Conservation (phyloP, 2,113 vertebrate species). For the Phrynosoma blainvillii region DNA sequence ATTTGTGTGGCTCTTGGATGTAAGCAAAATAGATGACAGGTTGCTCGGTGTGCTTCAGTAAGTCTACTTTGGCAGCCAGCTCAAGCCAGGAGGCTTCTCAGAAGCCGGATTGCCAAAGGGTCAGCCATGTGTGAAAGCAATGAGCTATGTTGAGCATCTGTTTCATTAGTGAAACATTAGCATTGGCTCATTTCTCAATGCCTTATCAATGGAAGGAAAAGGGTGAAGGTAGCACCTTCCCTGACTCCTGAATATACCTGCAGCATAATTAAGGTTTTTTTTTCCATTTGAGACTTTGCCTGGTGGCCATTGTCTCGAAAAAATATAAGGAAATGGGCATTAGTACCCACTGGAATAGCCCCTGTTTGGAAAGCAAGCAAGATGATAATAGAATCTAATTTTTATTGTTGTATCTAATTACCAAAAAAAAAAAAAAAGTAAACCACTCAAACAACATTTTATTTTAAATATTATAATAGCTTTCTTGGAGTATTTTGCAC, state of each 20-base stretch:
- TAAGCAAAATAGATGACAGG: conserved; percentile 39
- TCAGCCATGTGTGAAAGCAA: conserved; percentile 33
- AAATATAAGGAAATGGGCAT: conserved; percentile 44
- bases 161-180: conserved; percentile 65
- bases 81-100: neutral
- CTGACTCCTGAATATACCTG: conserved; percentile 40
- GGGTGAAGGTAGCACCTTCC: neutral
- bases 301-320: conserved; percentile 46
- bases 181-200: conserved; percentile 58
- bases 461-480: conserved; percentile 58
- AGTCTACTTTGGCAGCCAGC: conserved; percentile 1
- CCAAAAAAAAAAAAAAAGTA: conserved; percentile 47
- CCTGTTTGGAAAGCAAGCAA: conserved; percentile 41
- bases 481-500: conserved; percentile 57
- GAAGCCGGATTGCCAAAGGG: conserved; percentile 24
- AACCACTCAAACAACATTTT: conserved; percentile 47
- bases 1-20: conserved; percentile 28
- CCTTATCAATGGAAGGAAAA: conserved; percentile 27
- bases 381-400: conserved; percentile 52
- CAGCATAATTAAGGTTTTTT: conserved; percentile 41
- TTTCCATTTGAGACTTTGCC: conserved; percentile 28
- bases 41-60: conserved; percentile 36
- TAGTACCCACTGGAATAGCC: conserved; percentile 51
- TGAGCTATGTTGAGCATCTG: conserved; percentile 46
- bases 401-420: conserved; percentile 64